Base-by-base conservation (phyloP, 2,113 vertebrate species). In the Hemibagrus wyckioides region DNA sequence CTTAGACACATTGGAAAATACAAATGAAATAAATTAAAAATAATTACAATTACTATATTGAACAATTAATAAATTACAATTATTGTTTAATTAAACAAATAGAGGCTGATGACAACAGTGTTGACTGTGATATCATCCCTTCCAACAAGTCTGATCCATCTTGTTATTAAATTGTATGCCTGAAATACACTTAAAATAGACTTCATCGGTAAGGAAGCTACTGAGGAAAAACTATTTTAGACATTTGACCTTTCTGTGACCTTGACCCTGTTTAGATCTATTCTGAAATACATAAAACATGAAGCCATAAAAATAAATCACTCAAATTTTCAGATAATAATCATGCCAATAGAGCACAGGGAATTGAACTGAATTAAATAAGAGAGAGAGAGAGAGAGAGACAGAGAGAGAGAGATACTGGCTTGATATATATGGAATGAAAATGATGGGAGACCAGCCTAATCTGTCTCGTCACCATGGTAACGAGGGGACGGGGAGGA, bases 371-470 rank as follows among this genome's bases (percentile, higher is more conserved):
- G 48, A 79, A 54, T 1, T 19, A 41, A 85, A 17, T 83, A 44
- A 25, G 36, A 57, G 44, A 73, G 50, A 84, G 73, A 14, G 28
- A 19, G 36, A 59, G 56, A 69, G 52, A 84, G 79, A 17, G 30
- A 28, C 28, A 59, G 56, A 63, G 81, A 79, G 86, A 83, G 61
- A 23, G 21, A 50, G 56, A 39, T 59, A 80, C 15, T 83, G 39
- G 85, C 77, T 83, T 79, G 85, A 85, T 90, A 41, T 67, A 84
- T 61, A 57, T 65, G 84, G 83, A 77, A 41, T 33, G 75, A 73
- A 82, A 80, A 87, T 82, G 77, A 87, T 87, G 83, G 39, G 54
- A 59, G 67, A 33, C 30, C 14, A 30, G 48, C 48, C 75, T 57
- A 44, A 8, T 8, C 36, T 87, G 36, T 77, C 59, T 67, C 50